Evolutionary conservation across 2,888 invertebrate species (phyloP).

Genomic region (Apamea crenata): DNA sequence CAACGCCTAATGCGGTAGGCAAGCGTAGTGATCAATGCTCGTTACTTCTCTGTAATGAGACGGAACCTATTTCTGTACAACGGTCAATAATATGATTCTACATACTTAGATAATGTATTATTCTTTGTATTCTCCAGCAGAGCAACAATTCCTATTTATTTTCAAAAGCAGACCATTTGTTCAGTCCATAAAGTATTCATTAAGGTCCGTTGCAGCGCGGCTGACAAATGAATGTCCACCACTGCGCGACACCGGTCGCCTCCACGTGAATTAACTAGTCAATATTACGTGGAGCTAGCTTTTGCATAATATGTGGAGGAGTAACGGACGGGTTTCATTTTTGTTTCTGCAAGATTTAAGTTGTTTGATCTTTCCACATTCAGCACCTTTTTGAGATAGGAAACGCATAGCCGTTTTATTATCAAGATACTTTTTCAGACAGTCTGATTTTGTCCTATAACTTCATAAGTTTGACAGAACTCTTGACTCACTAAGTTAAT

Average conservation of each 20-base stretch:
- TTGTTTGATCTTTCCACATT: too few relatives aligned
- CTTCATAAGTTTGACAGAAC: background rate
- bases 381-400: background rate
- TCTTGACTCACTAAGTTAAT: background rate
- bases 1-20: background rate
- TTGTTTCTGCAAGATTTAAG: background rate
- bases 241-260: constrained; percentile 40
- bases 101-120: background rate
- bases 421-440: background rate
- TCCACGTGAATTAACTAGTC: constrained; percentile 51
- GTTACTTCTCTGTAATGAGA: background rate
- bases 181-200: constrained; percentile 55
- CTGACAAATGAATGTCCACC: constrained; percentile 51
- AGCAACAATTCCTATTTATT: constrained; percentile 40
- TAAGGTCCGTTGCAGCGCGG: constrained; percentile 42
- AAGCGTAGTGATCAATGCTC: background rate
- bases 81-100: background rate
- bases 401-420: background rate
- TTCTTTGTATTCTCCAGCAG: background rate
- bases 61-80: background rate
- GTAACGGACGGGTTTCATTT: background rate
- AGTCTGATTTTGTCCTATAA: background rate
- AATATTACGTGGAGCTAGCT: constrained; percentile 24
- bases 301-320: constrained; percentile 10
- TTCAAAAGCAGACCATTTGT: constrained; percentile 44